Base-by-base conservation (phyloP, 2,797 vertebrate species). In the Sebastes glaucus region DNA sequence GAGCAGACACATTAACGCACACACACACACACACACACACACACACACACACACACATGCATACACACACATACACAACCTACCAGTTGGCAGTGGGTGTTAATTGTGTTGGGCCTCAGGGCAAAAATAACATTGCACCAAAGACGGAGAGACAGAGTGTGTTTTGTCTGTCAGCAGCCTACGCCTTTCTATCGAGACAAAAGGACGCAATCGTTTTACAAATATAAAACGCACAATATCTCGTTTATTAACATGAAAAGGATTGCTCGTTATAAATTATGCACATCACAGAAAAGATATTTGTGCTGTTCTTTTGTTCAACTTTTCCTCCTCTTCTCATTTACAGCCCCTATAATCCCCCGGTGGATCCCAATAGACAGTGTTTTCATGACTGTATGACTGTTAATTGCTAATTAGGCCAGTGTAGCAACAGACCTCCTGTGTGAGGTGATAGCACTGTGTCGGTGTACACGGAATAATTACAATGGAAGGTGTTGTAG, bases 31-130 rank as follows among this genome's bases (percentile, higher is more conserved):
- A n/a, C n/a, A n/a, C n/a, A n/a, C 16, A 64, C 80, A 72, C 49
- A 60, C 55, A 69, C 56, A 65, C 33, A 33, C 33, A 28, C 33
- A 56, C 7, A 49, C 64, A 62, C 52, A 56, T 52, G 7, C 49
- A 57, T 22, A 30, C 63, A 49, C 59, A 66, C 33, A 64, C 46
- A 80, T 70, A 70, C 56, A 71, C 28, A 71, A 9, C 38, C 71
- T 78, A 86, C 66, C 82, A 91, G 84, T 90, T 91, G 87, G 86
- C 92, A 89, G 84, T 86, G 87, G 89, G 92, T 93, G 94, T 91
- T 95, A 95, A 95, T 94, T 94, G 94, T 89, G 83, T 87, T 88
- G 93, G 91, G 92, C 94, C 92, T 89, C 77, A 71, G 93, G 93
- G 93, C 84, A 89, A 90, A 92, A 91, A 91, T 85, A 92, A 92